Conservation (phyloP, 2,888 invertebrate species). For the Drosophila longiperda region DNA sequence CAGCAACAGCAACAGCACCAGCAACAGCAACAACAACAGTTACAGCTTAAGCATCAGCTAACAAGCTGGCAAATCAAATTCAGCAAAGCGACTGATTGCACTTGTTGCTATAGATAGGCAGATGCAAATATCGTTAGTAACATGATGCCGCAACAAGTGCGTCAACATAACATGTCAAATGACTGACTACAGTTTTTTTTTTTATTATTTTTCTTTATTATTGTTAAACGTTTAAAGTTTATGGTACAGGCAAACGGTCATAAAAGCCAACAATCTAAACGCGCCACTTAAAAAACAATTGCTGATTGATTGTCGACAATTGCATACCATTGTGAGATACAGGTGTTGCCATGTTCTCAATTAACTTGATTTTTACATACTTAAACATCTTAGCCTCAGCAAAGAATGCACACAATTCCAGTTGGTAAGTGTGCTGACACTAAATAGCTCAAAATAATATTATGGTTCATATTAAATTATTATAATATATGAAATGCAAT, state of each 20-base stretch:
- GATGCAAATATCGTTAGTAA: slow-evolving; percentile 68
- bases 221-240: slow-evolving; percentile 34
- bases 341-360: slow-evolving; percentile 38
- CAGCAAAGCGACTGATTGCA: slow-evolving; percentile 76
- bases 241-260: slow-evolving; percentile 53
- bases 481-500: background rate
- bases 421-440: background rate
- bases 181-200: slow-evolving; percentile 21
- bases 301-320: slow-evolving; percentile 81
- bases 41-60: slow-evolving; percentile 36
- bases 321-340: slow-evolving; percentile 49
- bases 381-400: background rate
- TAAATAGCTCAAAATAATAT: too few species aligned
- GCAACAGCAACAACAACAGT: slow-evolving; percentile 15
- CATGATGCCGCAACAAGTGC: slow-evolving; percentile 55
- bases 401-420: background rate
- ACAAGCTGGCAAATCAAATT: slow-evolving; percentile 69
- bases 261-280: slow-evolving; percentile 59
- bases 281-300: slow-evolving; percentile 63
- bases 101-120: slow-evolving; percentile 66
- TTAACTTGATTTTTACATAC: slow-evolving; percentile 9
- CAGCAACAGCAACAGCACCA: slow-evolving; percentile 27
- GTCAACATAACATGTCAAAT: slow-evolving; percentile 47
- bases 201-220: slow-evolving; percentile 14
- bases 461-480: too few species aligned